phyloP scores from a whole-genome alignment of 2,888 invertebrate species.

The Coelopa pilipes region DNA sequence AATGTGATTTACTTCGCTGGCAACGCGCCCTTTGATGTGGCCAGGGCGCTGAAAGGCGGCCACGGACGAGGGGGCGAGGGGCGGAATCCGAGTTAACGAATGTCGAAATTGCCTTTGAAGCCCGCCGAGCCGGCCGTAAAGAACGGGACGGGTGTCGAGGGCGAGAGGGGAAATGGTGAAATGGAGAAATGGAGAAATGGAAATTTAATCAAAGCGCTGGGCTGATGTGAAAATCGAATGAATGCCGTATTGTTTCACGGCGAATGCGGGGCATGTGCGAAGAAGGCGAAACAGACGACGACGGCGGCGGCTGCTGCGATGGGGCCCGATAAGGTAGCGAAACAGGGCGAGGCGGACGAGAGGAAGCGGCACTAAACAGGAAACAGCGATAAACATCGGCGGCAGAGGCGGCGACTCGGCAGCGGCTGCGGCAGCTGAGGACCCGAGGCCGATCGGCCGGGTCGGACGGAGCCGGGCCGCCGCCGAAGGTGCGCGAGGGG shows the following conservation, averaged over 20 bases:
- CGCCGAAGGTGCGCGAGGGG: neutral
- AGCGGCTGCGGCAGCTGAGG: neutral
- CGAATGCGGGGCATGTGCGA: neutral
- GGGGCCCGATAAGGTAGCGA: neutral
- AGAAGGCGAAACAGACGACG: neutral
- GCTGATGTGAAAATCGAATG: constrained; percentile 25
- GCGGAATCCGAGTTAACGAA: constrained; percentile 7
- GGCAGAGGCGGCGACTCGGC: neutral
- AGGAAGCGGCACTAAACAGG: constrained; percentile 4
- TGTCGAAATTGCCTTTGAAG: constrained; percentile 22
- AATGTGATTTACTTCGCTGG: constrained; percentile 14
- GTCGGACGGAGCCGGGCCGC: too few species aligned
- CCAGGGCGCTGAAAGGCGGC: constrained; percentile 22
- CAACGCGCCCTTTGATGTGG: constrained; percentile 28
- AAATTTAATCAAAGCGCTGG: constrained; percentile 30
- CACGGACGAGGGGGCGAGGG: constrained; percentile 1
- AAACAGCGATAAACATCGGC: neutral
- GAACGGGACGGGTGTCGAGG: neutral
- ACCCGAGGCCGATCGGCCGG: too few species aligned
- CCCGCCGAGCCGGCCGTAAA: constrained; percentile 4
- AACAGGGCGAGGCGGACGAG: constrained; percentile 3
- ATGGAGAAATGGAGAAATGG: neutral
- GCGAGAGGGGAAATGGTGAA: constrained; percentile 1
- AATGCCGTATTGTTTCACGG: neutral
- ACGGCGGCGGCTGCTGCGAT: neutral